Conservation (phyloP, 92 coral and sea anemone species). For the Pocillopora meandrina region DNA sequence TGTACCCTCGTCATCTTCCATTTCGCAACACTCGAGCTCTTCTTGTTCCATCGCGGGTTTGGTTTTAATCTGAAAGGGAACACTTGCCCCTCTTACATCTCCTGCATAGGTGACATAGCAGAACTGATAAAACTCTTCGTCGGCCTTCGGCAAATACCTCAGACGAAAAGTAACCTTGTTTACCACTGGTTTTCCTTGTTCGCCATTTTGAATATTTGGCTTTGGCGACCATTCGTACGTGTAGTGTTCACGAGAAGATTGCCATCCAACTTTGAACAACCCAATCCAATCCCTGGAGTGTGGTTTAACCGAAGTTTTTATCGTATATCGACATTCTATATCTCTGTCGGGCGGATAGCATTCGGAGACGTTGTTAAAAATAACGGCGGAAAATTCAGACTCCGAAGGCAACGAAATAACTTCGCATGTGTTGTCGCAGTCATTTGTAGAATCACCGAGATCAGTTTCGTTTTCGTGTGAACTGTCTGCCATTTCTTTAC, state of each 20-base stretch:
- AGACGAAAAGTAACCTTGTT: slow-evolving; percentile 83
- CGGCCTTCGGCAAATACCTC: slow-evolving; percentile 79
- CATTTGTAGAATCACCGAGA: not conserved
- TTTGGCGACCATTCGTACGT: slow-evolving; percentile 94
- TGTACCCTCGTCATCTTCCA: slow-evolving; percentile 84
- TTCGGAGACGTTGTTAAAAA: slow-evolving; percentile 87
- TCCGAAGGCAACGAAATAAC: slow-evolving; percentile 55
- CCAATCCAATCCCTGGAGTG: slow-evolving; percentile 95
- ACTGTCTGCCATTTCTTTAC: slow-evolving; percentile 33
- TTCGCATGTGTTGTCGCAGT: slow-evolving; percentile 13
- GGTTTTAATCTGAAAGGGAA: slow-evolving; percentile 93
- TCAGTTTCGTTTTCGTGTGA: slow-evolving; percentile 31
- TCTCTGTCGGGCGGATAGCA: slow-evolving; percentile 82
- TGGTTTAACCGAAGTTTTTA: slow-evolving; percentile 84
- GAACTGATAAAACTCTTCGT: slow-evolving; percentile 96
- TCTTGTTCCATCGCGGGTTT: slow-evolving; percentile 59
- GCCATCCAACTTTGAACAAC: slow-evolving; percentile 97
- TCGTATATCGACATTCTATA: slow-evolving; percentile 91
- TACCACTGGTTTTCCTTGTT: slow-evolving; percentile 54
- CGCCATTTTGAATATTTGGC: slow-evolving; percentile 49
- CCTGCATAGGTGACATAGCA: slow-evolving; percentile 85
- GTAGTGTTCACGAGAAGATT: slow-evolving; percentile 82
- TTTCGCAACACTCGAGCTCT: slow-evolving; percentile 88
- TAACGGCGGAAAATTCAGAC: slow-evolving; percentile 93
- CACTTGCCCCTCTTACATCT: slow-evolving; percentile 97